Conservation (phyloP, 1,140 invertebrate species). For the Bactericera cockerelli region DNA sequence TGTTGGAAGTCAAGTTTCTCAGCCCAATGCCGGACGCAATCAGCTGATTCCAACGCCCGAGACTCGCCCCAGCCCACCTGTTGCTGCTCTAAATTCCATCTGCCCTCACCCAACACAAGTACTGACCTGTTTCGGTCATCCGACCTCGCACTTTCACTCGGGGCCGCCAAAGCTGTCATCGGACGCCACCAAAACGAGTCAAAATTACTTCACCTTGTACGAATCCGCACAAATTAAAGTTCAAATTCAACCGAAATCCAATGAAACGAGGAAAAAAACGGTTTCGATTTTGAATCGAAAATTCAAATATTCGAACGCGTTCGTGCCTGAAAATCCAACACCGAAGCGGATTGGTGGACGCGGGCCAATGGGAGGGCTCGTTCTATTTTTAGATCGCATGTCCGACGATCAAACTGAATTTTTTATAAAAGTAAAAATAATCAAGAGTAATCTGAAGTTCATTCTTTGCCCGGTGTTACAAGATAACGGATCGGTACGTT, state of each 20-base stretch:
- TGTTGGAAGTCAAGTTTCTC: background rate
- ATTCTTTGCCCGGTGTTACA: constrained; percentile 5
- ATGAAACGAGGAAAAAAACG: too few species aligned
- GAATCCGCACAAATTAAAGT: too few species aligned
- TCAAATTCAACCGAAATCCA: too few species aligned
- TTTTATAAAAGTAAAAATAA: background rate
- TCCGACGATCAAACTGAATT: background rate
- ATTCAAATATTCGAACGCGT: too few species aligned
- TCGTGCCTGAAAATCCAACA: background rate
- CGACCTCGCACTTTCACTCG: constrained; percentile 8
- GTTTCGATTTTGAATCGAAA: too few species aligned
- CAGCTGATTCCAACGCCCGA: too few species aligned
- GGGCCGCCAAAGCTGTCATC: constrained; percentile 14
- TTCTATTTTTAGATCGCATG: constrained; percentile 1
- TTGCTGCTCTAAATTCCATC: background rate
- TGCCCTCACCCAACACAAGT: background rate
- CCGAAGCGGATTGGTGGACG: background rate
- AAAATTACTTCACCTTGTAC: too few species aligned
- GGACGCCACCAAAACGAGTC: constrained; percentile 29
- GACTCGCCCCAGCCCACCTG: too few species aligned
- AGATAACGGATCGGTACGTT: constrained; percentile 7
- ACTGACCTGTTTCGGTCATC: constrained; percentile 9
- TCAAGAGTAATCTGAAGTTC: background rate
- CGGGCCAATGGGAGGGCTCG: background rate
- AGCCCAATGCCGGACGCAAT: too few species aligned